Conservation (phyloP, 2,888 invertebrate species). For the Eledone cirrhosa region DNA sequence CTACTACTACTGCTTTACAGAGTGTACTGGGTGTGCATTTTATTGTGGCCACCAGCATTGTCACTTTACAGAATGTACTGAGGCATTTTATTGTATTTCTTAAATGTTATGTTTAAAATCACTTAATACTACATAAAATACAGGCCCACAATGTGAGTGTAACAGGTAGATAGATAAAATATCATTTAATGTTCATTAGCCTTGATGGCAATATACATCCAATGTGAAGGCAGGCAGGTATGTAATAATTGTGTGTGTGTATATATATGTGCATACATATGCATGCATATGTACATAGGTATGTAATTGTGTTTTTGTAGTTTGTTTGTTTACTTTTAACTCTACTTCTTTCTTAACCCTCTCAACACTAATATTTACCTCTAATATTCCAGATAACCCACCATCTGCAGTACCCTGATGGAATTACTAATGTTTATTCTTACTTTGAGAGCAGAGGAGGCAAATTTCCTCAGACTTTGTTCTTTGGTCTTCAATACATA, state of each 20-base stretch:
- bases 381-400: slow-evolving; percentile 64
- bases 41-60: no score
- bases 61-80: no score
- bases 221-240: no score
- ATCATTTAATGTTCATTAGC: no score
- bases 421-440: slow-evolving; percentile 67
- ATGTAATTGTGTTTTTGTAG: neutral
- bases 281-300: neutral
- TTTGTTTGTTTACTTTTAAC: neutral
- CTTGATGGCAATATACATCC: no score
- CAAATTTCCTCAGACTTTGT: slow-evolving; percentile 66
- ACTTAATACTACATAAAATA: no score
- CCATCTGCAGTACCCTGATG: slow-evolving; percentile 68
- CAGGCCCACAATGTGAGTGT: no score
- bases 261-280: neutral
- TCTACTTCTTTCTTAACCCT: neutral
- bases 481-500: slow-evolving; percentile 70
- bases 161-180: no score
- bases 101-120: no score
- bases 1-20: no score
- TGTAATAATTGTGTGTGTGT: neutral
- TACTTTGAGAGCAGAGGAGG: slow-evolving; percentile 70
- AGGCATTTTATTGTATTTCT: no score
- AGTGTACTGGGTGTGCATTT: no score
- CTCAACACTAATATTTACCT: slow-evolving; percentile 26